phyloP scores from a whole-genome alignment of 2,113 vertebrate species.

The Leucosticte australis region DNA sequence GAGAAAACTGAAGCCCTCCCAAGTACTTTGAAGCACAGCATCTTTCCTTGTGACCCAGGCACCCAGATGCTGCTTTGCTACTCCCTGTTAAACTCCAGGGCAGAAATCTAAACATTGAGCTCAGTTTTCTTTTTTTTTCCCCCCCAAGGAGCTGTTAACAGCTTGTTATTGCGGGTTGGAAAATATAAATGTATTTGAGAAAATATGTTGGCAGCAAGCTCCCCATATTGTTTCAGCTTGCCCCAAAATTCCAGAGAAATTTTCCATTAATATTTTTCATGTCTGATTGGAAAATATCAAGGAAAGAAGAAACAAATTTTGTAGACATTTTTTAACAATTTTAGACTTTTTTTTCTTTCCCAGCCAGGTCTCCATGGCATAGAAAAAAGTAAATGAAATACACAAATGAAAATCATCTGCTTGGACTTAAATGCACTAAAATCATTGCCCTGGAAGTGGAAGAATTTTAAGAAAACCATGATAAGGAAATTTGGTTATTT shows the following conservation, averaged over 20 bases:
- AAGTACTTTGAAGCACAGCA: background rate
- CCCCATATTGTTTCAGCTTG: conserved; percentile 10
- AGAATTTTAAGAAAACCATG: background rate
- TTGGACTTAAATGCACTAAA: background rate
- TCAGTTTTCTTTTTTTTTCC: background rate
- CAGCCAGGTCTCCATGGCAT: background rate
- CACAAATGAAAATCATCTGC: background rate
- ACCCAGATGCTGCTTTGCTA: accelerated
- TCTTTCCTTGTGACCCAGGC: background rate
- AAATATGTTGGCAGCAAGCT: conserved; percentile 27
- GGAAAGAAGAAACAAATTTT: background rate
- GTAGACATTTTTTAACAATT: background rate
- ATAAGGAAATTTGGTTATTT: background rate
- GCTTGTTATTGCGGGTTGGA: background rate
- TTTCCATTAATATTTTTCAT: background rate
- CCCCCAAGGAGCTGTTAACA: background rate
- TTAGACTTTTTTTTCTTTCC: background rate
- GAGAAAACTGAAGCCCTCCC: background rate
- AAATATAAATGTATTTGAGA: conserved; percentile 15
- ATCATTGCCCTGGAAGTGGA: background rate
- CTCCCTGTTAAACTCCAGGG: background rate
- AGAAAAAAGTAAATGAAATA: background rate
- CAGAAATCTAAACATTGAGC: background rate
- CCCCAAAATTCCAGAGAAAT: background rate
- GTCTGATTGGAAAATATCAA: background rate